phyloP scores from a whole-genome alignment of 2,888 invertebrate species.

The Anticlea derivata region DNA sequence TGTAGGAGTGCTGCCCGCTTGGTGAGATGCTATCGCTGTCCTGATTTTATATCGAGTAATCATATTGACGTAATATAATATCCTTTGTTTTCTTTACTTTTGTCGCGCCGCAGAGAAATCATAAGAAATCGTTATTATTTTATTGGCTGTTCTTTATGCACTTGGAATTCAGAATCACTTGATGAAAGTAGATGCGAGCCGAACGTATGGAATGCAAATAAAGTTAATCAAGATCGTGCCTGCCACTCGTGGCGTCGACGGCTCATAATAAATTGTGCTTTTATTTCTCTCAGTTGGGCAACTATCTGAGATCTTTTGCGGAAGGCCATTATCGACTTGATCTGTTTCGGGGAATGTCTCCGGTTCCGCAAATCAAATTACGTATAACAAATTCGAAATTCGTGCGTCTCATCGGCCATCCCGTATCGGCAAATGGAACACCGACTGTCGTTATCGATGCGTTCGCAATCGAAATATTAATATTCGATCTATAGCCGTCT shows the following conservation, averaged over 20 bases:
- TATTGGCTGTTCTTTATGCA: slow-evolving; percentile 17
- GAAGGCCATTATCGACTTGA: slow-evolving; percentile 57
- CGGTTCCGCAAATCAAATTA: slow-evolving; percentile 72
- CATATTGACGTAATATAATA: slow-evolving; percentile 63
- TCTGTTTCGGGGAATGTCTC: slow-evolving; percentile 68
- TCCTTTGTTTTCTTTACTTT: slow-evolving; percentile 44
- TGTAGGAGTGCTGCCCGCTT: slow-evolving; percentile 67
- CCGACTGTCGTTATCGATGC: slow-evolving; percentile 63
- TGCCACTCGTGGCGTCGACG: slow-evolving; percentile 39
- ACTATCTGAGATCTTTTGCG: slow-evolving; percentile 60
- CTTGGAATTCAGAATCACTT: slow-evolving; percentile 25
- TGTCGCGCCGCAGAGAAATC: slow-evolving; percentile 22
- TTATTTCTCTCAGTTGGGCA: slow-evolving; percentile 49
- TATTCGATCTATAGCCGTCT: slow-evolving; percentile 77
- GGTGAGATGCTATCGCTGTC: slow-evolving; percentile 63
- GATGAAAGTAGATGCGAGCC: slow-evolving; percentile 30
- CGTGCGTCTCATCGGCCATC: slow-evolving; percentile 11
- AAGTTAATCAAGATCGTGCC: slow-evolving; percentile 52
- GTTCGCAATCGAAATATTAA: slow-evolving; percentile 79
- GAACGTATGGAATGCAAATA: slow-evolving; percentile 49
- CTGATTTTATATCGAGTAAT: slow-evolving; percentile 68
- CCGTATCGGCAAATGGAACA: slow-evolving; percentile 63
- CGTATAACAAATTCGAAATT: slow-evolving; percentile 74
- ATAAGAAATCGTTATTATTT: slow-evolving; percentile 32
- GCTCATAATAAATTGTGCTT: slow-evolving; percentile 49